These are phyloP conservation scores for Agraylea sexmaculata DNA, from an alignment of 1,140 invertebrate species.

Conservation along the genomic window DNA sequence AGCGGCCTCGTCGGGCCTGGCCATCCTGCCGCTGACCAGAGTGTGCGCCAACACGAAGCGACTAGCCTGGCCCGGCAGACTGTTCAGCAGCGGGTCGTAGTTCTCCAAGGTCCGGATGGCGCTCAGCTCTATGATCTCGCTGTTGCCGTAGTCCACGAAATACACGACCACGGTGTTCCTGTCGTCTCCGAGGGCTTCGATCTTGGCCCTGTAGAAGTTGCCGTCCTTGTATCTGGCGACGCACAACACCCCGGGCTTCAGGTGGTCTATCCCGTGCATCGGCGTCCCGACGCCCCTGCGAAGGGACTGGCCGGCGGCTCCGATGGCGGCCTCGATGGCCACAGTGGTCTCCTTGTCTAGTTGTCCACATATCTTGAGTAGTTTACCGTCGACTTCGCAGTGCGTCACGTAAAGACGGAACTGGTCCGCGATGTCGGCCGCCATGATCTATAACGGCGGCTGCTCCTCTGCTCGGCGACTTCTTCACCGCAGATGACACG, in stretches of 20 bases:
- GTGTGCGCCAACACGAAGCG: constrained; percentile 46
- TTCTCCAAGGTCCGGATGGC: constrained; percentile 44
- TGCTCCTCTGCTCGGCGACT: no score
- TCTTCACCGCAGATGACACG: no score
- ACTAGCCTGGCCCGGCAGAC: constrained; percentile 40
- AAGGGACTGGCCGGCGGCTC: not conserved
- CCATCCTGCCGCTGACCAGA: constrained; percentile 27
- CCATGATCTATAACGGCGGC: no score
- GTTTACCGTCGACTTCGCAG: constrained; percentile 49
- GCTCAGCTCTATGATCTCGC: constrained; percentile 39
- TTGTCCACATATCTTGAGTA: constrained; percentile 57
- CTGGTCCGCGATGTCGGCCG: constrained; percentile 4
- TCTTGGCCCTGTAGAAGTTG: constrained; percentile 48
- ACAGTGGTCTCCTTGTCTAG: constrained; percentile 25
- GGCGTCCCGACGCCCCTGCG: not conserved
- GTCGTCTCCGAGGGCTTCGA: constrained; percentile 34
- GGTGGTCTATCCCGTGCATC: not conserved
- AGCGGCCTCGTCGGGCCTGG: constrained; percentile 41
- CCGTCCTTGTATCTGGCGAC: constrained; percentile 53
- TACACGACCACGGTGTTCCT: constrained; percentile 44
- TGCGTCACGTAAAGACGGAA: constrained; percentile 47
- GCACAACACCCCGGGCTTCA: constrained; percentile 37
- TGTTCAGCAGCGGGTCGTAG: constrained; percentile 37
- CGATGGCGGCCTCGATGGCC: not conserved
- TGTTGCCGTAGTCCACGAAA: constrained; percentile 62